Conservation (phyloP, 2,888 invertebrate genomes). For the Drosophila lacicola region DNA sequence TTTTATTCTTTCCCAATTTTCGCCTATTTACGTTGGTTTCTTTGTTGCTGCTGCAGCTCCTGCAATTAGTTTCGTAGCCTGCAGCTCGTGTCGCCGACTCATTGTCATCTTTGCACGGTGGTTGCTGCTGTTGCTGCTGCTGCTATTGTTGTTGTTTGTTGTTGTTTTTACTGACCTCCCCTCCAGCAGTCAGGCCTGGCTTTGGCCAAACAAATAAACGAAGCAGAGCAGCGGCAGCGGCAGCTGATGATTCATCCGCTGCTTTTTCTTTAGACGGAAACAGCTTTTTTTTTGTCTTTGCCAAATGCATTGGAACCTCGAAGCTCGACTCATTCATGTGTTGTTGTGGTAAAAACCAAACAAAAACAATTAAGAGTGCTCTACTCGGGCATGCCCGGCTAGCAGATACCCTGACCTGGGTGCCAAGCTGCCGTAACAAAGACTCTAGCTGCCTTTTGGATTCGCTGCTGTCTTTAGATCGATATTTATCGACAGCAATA, state of each 20-base stretch:
- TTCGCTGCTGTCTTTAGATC: too few relatives aligned
- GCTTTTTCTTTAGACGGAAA: conserved; percentile 18
- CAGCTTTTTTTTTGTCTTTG: conserved; percentile 35
- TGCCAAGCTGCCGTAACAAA: too few relatives aligned
- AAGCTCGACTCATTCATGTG: conserved; percentile 42
- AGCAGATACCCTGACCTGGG: too few relatives aligned
- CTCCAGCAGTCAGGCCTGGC: conserved; percentile 10
- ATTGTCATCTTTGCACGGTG: conserved; percentile 27
- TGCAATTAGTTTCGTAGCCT: conserved; percentile 34
- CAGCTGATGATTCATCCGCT: conserved; percentile 40
- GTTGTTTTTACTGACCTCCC: conserved; percentile 4
- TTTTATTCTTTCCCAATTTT: conserved; percentile 33
- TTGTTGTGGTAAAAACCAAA: conserved; percentile 8
- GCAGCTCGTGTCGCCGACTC: conserved; percentile 17
- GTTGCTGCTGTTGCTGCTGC: conserved; percentile 3
- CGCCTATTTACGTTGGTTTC: conserved; percentile 42
- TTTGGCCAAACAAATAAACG: conserved; percentile 31
- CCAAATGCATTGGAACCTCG: conserved; percentile 28
- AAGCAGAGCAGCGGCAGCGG: conserved; percentile 14
- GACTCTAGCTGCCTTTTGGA: too few relatives aligned
- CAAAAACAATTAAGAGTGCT: neutral
- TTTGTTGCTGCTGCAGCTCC: conserved; percentile 24
- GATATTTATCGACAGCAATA: too few relatives aligned
- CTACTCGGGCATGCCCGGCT: too few relatives aligned
- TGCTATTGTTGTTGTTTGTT: conserved; percentile 2